Evolutionary conservation across 2,113 vertebrate genomes (phyloP).

Genomic region (Genyomyrus donnyi): DNA sequence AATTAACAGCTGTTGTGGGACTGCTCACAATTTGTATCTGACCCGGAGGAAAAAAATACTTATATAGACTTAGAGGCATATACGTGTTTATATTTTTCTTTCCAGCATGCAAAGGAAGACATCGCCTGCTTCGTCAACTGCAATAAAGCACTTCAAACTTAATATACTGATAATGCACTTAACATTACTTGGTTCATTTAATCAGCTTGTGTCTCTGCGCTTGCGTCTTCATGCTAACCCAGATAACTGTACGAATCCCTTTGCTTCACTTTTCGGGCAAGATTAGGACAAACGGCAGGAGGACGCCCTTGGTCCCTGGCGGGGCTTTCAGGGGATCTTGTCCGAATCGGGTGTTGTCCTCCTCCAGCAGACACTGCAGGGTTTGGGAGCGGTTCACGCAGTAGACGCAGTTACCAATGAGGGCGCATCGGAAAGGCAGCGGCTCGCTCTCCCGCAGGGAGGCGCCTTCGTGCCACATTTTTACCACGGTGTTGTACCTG

Average conservation of each 20-base stretch:
- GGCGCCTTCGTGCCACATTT: slow-evolving; percentile 81
- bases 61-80: background rate
- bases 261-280: slow-evolving; percentile 63
- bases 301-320: slow-evolving; percentile 71
- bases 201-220: background rate
- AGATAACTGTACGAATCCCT: background rate
- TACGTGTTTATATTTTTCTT: slow-evolving; percentile 22
- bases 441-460: slow-evolving; percentile 59
- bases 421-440: slow-evolving; percentile 78
- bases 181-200: background rate
- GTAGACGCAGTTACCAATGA: slow-evolving; percentile 79
- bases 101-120: slow-evolving; percentile 60
- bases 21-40: background rate
- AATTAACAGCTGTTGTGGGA: background rate
- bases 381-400: slow-evolving; percentile 84
- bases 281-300: slow-evolving; percentile 84
- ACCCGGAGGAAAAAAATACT: background rate
- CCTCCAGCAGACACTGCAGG: slow-evolving; percentile 72
- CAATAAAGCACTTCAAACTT: slow-evolving; percentile 37
- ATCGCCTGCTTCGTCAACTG: slow-evolving; percentile 40
- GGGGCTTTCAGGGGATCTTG: slow-evolving; percentile 68
- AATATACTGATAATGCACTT: background rate
- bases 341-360: slow-evolving; percentile 65
- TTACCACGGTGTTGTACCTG: slow-evolving; percentile 88
- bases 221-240: background rate